phyloP scores from a whole-genome alignment of 2,888 invertebrate genomes.

The Dynastes grantii region DNA sequence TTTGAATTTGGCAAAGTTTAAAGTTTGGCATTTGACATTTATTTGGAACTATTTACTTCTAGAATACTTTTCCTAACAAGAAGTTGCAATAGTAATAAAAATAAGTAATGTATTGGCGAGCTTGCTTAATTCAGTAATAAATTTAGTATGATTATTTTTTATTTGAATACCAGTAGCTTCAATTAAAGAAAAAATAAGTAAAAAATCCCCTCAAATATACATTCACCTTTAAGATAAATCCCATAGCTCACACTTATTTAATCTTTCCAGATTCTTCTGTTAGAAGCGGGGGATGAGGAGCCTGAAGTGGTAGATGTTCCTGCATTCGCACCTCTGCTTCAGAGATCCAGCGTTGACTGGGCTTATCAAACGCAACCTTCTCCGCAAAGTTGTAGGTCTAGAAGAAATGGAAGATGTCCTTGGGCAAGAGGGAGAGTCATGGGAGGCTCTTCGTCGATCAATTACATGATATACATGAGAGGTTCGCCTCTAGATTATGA shows the following conservation, averaged over 20 bases:
- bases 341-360: conserved; percentile 80
- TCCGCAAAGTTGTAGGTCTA: conserved; percentile 75
- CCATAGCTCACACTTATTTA: background rate
- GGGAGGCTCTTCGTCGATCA: conserved; percentile 80
- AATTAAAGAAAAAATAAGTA: too few species aligned
- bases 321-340: conserved; percentile 76
- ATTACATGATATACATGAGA: conserved; percentile 79
- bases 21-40: too few species aligned
- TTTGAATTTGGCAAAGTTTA: too few species aligned
- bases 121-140: too few species aligned
- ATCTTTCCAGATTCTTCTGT: conserved; percentile 73
- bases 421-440: conserved; percentile 79
- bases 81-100: too few species aligned
- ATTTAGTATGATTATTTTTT: too few species aligned
- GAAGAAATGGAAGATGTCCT: conserved; percentile 74
- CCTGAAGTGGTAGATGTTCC: conserved; percentile 80
- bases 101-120: too few species aligned
- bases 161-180: too few species aligned
- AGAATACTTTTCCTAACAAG: too few species aligned
- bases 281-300: conserved; percentile 81
- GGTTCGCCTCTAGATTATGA: conserved; percentile 77
- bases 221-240: too few species aligned
- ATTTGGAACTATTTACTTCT: too few species aligned
- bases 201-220: too few species aligned
- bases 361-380: conserved; percentile 79